phyloP scores from a whole-genome alignment of 2,888 invertebrate genomes.

The Dioctria rufipes region DNA sequence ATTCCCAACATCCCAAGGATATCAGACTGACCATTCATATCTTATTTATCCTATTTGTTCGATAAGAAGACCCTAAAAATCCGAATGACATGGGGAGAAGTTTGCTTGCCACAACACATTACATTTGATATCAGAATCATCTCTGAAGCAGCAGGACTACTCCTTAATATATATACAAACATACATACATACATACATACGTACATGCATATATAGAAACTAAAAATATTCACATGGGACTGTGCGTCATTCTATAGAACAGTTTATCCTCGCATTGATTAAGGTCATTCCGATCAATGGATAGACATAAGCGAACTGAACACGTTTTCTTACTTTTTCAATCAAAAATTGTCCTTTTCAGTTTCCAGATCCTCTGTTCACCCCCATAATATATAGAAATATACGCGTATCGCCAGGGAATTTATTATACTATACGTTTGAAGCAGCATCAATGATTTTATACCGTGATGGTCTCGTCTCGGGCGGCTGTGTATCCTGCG shows the following conservation, averaged over 20 bases:
- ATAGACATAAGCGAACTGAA: constrained; percentile 37
- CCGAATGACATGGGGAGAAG: constrained; percentile 50
- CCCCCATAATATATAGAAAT: not conserved
- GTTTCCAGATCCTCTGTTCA: not conserved
- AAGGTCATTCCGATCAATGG: constrained; percentile 65
- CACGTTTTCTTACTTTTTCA: constrained; percentile 57
- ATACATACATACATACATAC: too few relatives aligned
- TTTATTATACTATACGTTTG: too few relatives aligned
- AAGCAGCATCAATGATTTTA: too few relatives aligned
- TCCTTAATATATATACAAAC: too few relatives aligned
- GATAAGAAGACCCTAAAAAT: constrained; percentile 47
- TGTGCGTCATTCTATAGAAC: constrained; percentile 51
- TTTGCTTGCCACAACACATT: constrained; percentile 56
- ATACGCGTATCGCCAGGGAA: too few relatives aligned
- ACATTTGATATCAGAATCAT: constrained; percentile 57
- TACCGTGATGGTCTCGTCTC: too few relatives aligned
- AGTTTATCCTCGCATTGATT: constrained; percentile 65
- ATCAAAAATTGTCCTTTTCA: constrained; percentile 43
- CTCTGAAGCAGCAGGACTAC: constrained; percentile 11
- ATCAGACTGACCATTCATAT: constrained; percentile 62
- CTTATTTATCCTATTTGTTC: constrained; percentile 56
- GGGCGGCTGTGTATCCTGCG: not conserved
- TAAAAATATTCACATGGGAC: constrained; percentile 55
- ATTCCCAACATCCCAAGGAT: constrained; percentile 58
- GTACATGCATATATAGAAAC: not conserved